phyloP scores from a whole-genome alignment of 2,888 invertebrate species.

The Branchellion lobata region DNA sequence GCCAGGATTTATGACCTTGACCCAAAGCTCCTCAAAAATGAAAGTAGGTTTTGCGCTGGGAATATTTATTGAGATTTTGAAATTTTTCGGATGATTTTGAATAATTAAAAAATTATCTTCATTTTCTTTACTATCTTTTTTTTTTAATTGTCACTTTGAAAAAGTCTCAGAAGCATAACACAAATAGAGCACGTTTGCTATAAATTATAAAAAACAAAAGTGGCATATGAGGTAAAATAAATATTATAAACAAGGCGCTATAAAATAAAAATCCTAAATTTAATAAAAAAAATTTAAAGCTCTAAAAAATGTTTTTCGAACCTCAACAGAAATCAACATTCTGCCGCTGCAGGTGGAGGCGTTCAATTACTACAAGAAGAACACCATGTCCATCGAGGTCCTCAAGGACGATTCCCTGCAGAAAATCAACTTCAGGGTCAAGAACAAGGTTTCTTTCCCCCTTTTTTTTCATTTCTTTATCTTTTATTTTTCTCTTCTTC shows the following conservation, averaged over 20 bases:
- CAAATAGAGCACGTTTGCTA: too few species aligned
- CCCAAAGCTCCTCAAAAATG: constrained; percentile 47
- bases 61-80: not conserved
- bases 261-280: too few species aligned
- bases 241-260: too few species aligned
- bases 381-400: constrained; percentile 60
- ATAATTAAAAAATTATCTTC: too few species aligned
- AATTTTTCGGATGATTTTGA: too few species aligned
- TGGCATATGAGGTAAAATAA: too few species aligned
- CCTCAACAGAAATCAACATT: constrained; percentile 53
- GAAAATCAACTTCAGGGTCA: constrained; percentile 61
- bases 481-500: too few species aligned
- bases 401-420: constrained; percentile 61
- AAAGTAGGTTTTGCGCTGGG: constrained; percentile 44
- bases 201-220: too few species aligned
- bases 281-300: too few species aligned
- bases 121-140: not conserved
- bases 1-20: constrained; percentile 51
- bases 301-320: too few species aligned
- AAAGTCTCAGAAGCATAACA: too few species aligned
- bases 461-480: too few species aligned
- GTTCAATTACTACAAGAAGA: constrained; percentile 60
- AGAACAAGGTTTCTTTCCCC: constrained; percentile 60
- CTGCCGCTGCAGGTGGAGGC: constrained; percentile 57
- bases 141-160: not conserved